Base-by-base conservation (phyloP, 1,140 invertebrate genomes). In the Solen grandis region DNA sequence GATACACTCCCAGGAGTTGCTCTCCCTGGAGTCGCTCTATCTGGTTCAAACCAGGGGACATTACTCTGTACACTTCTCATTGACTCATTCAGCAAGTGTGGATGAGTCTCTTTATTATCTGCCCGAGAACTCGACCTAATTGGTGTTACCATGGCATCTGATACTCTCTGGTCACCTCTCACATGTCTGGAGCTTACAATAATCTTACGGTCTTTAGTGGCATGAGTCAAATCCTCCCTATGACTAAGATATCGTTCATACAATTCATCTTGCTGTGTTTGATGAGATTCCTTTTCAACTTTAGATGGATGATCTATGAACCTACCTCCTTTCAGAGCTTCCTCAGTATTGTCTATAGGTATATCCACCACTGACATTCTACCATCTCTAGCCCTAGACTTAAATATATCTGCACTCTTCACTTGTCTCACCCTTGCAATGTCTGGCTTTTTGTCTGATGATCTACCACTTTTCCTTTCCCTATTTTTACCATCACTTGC, bases 41-140 rank as follows among this genome's bases (percentile, higher is more conserved):
- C 16, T 41, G 63, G 50, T 60, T 78, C 63, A 69, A 59, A 78
- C 41, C 57, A 78, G 22, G 75, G 75, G n/a, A 60, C 75, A 69
- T 78, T 78, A 29, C 75, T 78, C 50, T 78, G 75, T 59, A 78
- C 75, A 78, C 75, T 78, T 59, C 65, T 54, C 38, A 78, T 68
- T 27, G 75, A 78, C 22, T 60, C 27, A 60, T 78, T 78, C 52
- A 78, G 50, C 22, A 38, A 19, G 27, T 59, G 59, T 29, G 75
- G 59, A n/a, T 78, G 75, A 57, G 65, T 78, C 33, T 78, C 75
- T 78, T 78, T 78, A 2, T 35, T 25, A 19, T 78, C 75, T 36
- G 38, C n/a, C 19, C 62, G 50, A 14, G 74, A 76, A 66, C 60
- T 55, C 36, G 74, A 50, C 31, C 60, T 76, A 41, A n/a, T n/a